Conservation (phyloP, 2,797 vertebrate species). For the Acrocephalus scirpaceus region DNA sequence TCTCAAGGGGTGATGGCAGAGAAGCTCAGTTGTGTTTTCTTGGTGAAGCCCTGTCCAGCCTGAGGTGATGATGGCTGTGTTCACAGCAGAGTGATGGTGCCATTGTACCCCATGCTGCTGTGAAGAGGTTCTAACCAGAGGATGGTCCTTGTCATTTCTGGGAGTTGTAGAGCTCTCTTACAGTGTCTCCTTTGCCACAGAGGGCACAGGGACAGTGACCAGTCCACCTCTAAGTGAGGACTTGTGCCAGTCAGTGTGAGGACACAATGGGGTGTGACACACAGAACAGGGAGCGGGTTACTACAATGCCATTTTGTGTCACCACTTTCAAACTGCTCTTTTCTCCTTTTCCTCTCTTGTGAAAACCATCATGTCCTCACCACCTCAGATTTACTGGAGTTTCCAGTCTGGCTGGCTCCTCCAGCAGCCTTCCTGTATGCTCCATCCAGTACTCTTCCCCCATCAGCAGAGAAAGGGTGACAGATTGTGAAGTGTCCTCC, state of each 20-base stretch:
- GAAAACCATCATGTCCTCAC: background rate
- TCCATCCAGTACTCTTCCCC: background rate
- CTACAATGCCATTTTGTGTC: background rate
- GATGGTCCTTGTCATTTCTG: background rate
- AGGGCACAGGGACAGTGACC: background rate
- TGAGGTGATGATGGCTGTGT: background rate
- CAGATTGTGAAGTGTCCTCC: background rate
- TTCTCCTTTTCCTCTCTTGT: background rate
- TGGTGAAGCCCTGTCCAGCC: background rate
- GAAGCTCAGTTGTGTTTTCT: background rate
- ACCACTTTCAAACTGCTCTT: background rate
- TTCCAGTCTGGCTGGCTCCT: conserved; percentile 25
- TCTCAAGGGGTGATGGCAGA: background rate
- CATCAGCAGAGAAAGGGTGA: background rate
- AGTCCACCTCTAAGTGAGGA: background rate
- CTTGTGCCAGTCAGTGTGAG: background rate
- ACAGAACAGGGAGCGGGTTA: background rate
- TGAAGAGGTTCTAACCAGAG: background rate
- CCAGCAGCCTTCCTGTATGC: background rate
- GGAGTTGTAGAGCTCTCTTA: background rate
- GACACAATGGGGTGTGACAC: fast-evolving
- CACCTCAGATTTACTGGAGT: background rate
- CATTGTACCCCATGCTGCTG: fast-evolving
- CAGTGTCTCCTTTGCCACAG: background rate
- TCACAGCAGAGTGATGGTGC: background rate